Percentiles rank a stretch among this genome's conserved stretches.
Conservation (phyloP, 2,888 invertebrate species). For the Sinelater perroti region DNA sequence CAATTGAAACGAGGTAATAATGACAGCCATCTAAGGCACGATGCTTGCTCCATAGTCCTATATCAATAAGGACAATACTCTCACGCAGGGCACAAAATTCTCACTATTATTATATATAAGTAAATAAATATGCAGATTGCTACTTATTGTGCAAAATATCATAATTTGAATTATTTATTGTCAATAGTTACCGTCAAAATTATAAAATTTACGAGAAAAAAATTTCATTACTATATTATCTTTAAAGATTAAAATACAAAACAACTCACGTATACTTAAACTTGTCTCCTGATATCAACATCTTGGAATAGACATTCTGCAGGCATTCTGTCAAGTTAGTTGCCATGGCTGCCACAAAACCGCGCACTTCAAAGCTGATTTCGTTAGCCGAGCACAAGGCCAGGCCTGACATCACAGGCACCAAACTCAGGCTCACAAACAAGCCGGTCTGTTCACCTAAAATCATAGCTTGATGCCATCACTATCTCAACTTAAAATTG, state of each 20-base stretch:
- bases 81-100: too few relatives aligned
- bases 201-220: too few relatives aligned
- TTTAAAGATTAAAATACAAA: neutral
- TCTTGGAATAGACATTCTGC: constrained; percentile 82
- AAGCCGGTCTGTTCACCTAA: constrained; percentile 72
- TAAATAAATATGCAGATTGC: too few relatives aligned
- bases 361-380: constrained; percentile 75
- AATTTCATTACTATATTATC: constrained; percentile 13
- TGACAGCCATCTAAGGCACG: too few relatives aligned
- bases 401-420: constrained; percentile 81
- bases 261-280: constrained; percentile 76
- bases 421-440: constrained; percentile 74
- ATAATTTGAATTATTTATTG: neutral
- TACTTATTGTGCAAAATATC: neutral
- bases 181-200: too few relatives aligned
- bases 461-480: constrained; percentile 33
- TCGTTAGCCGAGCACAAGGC: constrained; percentile 81
- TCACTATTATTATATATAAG: too few relatives aligned
- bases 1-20: too few relatives aligned
- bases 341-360: constrained; percentile 77
- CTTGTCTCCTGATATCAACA: constrained; percentile 77
- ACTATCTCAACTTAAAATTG: neutral
- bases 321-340: constrained; percentile 83
- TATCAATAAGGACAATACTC: too few relatives aligned
- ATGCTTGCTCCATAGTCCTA: too few relatives aligned